Percentiles rank a stretch among this genome's conserved stretches.
Conservation (phyloP, 1,140 invertebrate genomes). For the Zophobas morio region DNA sequence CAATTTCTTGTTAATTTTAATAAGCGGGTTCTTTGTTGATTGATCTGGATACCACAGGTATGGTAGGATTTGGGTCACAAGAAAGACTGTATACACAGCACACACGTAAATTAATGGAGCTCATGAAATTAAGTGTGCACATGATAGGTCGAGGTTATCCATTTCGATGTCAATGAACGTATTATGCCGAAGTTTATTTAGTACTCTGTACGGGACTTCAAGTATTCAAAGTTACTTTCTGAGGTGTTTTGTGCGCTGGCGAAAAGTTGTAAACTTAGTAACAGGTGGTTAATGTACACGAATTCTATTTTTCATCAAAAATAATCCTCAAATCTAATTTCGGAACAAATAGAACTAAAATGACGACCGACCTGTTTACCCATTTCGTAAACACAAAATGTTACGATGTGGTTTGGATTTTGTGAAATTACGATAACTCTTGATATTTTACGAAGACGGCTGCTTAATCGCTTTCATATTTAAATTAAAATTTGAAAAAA, state of each 20-base stretch:
- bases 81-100: no score
- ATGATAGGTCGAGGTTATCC: slow-evolving; percentile 2
- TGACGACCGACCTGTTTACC: slow-evolving; percentile 14
- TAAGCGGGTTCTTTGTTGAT: no score
- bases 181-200: neutral
- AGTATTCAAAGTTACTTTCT: no score
- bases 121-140: slow-evolving; percentile 9
- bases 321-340: slow-evolving; percentile 5
- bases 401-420: neutral
- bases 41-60: no score
- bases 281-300: neutral
- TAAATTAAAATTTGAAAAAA: no score
- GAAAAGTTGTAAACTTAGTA: neutral
- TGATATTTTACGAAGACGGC: neutral
- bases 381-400: slow-evolving; percentile 13
- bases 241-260: no score
- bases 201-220: neutral
- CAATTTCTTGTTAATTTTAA: no score
- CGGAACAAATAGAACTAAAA: slow-evolving; percentile 9
- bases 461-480: neutral
- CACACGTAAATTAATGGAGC: neutral
- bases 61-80: no score
- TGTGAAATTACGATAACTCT: neutral
- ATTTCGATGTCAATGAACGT: neutral
- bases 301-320: neutral